Evolutionary conservation across 2,888 invertebrate species (phyloP).

Genomic region (Diabrotica balteata): DNA sequence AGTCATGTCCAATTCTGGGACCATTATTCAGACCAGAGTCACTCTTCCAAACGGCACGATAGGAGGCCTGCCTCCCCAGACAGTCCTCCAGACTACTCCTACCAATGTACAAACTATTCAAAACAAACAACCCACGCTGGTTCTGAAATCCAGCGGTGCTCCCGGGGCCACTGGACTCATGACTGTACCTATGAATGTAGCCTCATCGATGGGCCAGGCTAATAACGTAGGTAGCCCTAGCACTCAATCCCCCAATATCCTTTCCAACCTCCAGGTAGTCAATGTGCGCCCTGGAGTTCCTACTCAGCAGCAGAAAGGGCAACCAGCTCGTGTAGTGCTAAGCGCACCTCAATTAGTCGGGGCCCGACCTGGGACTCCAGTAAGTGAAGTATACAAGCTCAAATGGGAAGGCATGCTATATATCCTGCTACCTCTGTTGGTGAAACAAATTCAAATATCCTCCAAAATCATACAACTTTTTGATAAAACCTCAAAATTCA

Average conservation of each 20-base stretch:
- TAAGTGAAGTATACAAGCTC: constrained; percentile 61
- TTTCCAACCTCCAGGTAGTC: constrained; percentile 80
- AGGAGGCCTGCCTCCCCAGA: constrained; percentile 63
- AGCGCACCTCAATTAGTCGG: constrained; percentile 81
- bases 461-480: too few relatives aligned
- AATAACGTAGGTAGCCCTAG: constrained; percentile 60
- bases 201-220: constrained; percentile 64
- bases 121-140: constrained; percentile 58
- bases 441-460: constrained; percentile 10
- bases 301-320: constrained; percentile 75
- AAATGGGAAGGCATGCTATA: constrained; percentile 45
- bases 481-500: too few relatives aligned
- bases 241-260: constrained; percentile 58
- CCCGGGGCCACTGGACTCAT: constrained; percentile 65
- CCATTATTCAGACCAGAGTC: constrained; percentile 67
- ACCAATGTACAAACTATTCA: constrained; percentile 56
- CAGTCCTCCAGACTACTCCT: constrained; percentile 64
- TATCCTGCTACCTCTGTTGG: constrained; percentile 13
- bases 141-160: constrained; percentile 58
- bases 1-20: constrained; percentile 59
- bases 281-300: constrained; percentile 82
- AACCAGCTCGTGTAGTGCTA: constrained; percentile 83
- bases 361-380: constrained; percentile 81
- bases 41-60: constrained; percentile 75
- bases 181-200: constrained; percentile 70